These are phyloP conservation scores for Sarcophaga caerulescens DNA, from an alignment of 2,888 invertebrate genomes.

Conservation along the genomic window DNA sequence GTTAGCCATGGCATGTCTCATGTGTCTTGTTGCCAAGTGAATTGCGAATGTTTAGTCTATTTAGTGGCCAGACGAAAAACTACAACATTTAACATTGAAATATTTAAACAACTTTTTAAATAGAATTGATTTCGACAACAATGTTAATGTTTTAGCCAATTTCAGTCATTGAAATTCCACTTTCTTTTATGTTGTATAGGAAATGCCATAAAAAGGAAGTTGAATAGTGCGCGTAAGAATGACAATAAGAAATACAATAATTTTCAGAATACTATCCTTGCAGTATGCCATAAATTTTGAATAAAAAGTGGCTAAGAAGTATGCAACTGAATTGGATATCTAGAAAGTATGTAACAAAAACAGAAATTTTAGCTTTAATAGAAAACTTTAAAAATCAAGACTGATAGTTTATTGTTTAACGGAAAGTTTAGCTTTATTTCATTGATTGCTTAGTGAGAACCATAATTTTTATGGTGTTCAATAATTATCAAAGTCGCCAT, in stretches of 20 bases:
- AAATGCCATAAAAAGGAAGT: constrained; percentile 12
- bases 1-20: constrained; percentile 28
- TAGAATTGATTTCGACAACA: neutral
- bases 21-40: constrained; percentile 34
- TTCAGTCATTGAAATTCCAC: neutral
- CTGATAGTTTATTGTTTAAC: no score
- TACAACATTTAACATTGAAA: constrained; percentile 32
- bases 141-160: neutral
- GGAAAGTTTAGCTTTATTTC: no score
- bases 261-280: constrained; percentile 45
- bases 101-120: constrained; percentile 3
- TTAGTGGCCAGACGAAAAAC: neutral
- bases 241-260: constrained; percentile 24
- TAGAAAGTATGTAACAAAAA: no score
- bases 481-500: no score
- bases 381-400: no score
- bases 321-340: constrained; percentile 42
- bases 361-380: no score
- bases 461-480: no score
- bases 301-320: constrained; percentile 45
- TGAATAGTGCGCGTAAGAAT: constrained; percentile 14
- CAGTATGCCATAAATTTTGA: constrained; percentile 39
- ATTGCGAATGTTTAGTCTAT: neutral
- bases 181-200: neutral
- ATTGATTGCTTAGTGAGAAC: no score